Evolutionary conservation across 2,888 invertebrate species (phyloP).

Genomic region (Phengaris arion): DNA sequence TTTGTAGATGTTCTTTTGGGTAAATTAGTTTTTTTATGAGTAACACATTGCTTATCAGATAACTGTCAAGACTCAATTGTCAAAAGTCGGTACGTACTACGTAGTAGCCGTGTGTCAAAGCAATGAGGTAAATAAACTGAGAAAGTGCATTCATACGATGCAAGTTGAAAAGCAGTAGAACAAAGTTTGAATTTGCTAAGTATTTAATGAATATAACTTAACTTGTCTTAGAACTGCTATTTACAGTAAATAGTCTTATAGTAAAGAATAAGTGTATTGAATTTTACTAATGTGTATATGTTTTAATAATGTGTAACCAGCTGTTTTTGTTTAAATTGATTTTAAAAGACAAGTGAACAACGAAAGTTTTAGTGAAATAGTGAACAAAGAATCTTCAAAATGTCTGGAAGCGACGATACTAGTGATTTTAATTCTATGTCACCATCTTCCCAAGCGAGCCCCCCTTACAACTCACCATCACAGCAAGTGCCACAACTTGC

Average conservation of each 20-base stretch:
- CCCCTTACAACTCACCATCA: constrained; percentile 62
- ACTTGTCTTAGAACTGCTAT: not conserved
- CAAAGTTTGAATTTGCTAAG: not conserved
- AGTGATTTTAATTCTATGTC: constrained; percentile 58
- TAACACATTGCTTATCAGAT: not conserved
- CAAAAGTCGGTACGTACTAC: no score
- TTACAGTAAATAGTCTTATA: no score
- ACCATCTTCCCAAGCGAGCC: constrained; percentile 51
- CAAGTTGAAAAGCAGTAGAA: not conserved
- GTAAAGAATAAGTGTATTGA: not conserved
- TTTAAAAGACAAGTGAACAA: not conserved
- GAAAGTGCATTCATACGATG: not conserved
- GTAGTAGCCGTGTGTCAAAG: constrained; percentile 1
- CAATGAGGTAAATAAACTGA: not conserved
- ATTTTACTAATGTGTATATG: not conserved
- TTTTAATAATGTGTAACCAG: not conserved
- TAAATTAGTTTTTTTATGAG: not conserved
- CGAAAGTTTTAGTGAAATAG: not conserved
- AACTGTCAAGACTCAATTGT: not conserved
- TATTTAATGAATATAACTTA: no score
- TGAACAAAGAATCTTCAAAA: constrained; percentile 33
- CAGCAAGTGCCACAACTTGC: constrained; percentile 65
- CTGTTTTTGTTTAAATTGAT: not conserved
- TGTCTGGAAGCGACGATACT: constrained; percentile 59
- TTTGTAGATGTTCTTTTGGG: not conserved